Conservation (phyloP, 2,797 vertebrate genomes). For the Poecilia velifera region DNA sequence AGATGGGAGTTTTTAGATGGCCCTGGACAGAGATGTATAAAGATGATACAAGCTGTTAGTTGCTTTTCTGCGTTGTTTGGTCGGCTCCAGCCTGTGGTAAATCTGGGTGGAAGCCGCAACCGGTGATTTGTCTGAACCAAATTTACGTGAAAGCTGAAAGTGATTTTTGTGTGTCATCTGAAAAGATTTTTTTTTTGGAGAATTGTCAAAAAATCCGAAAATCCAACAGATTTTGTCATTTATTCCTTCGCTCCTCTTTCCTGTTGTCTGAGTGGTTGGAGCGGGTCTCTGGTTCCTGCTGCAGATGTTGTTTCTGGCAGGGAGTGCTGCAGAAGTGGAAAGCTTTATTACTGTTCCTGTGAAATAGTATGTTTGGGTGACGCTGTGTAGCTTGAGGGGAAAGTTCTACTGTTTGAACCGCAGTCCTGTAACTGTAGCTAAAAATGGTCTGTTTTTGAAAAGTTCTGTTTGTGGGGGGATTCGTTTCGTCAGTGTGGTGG, state of each 20-base stretch:
- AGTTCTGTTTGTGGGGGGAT: neutral
- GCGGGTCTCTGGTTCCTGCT: constrained; percentile 30
- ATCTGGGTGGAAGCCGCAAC: neutral
- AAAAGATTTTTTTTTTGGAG: neutral
- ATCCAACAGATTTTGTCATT: neutral
- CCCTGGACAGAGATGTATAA: neutral
- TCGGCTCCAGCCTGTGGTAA: neutral
- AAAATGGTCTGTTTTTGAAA: constrained; percentile 21
- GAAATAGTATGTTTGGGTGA: constrained; percentile 34
- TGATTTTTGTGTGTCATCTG: neutral
- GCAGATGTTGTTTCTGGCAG: constrained; percentile 60
- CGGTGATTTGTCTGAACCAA: neutral
- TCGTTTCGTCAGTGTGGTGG: neutral
- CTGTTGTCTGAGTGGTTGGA: constrained; percentile 1
- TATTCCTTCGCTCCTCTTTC: constrained; percentile 8
- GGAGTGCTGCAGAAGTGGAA: constrained; percentile 44
- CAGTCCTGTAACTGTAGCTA: constrained; percentile 18
- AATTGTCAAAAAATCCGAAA: neutral
- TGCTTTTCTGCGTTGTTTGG: neutral
- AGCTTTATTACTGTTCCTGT: constrained; percentile 18
- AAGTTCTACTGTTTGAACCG: constrained; percentile 29
- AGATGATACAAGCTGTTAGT: neutral
- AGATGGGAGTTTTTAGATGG: neutral
- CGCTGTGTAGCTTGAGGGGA: constrained; percentile 27
- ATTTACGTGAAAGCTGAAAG: neutral